phyloP scores from a whole-genome alignment of 2,797 vertebrate genomes.

The Scyliorhinus canicula region DNA sequence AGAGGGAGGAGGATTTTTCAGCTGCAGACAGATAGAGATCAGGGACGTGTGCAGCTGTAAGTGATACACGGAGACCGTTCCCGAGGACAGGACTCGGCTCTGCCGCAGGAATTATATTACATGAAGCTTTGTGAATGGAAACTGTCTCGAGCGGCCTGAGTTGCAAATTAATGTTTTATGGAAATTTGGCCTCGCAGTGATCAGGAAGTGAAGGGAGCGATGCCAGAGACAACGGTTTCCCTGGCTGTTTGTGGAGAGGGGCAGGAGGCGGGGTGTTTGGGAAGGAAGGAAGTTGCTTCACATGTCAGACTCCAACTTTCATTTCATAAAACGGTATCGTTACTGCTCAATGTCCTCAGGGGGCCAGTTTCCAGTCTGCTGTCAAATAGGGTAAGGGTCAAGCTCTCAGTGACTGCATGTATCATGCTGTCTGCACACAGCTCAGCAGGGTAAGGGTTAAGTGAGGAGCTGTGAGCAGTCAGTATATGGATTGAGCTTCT shows the following conservation, averaged over 20 bases:
- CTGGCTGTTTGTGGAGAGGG: not conserved
- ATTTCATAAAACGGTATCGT: not conserved
- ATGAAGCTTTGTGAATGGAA: not conserved
- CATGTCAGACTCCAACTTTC: not conserved
- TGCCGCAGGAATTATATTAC: not conserved
- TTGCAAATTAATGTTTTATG: not conserved
- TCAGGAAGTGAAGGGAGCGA: not conserved
- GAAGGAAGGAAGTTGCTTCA: not conserved
- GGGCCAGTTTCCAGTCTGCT: not conserved
- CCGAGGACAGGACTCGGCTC: not conserved
- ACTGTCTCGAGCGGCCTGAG: not conserved
- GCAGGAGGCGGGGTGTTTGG: not conserved
- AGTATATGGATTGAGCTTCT: not conserved
- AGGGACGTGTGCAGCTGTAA: not conserved
- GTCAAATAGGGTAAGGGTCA: not conserved
- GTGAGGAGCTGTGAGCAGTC: not conserved
- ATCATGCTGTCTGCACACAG: not conserved
- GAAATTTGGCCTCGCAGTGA: not conserved
- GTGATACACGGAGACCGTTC: not conserved
- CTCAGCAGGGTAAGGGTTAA: not conserved
- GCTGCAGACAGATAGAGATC: no score
- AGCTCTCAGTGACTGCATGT: not conserved
- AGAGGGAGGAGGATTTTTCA: no score
- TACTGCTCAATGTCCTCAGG: not conserved
- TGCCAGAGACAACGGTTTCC: not conserved